Evolutionary conservation across 2,888 invertebrate genomes (phyloP), one percentile per base, ranked within the genome.

Genomic region (Leptopilina myrica): DNA sequence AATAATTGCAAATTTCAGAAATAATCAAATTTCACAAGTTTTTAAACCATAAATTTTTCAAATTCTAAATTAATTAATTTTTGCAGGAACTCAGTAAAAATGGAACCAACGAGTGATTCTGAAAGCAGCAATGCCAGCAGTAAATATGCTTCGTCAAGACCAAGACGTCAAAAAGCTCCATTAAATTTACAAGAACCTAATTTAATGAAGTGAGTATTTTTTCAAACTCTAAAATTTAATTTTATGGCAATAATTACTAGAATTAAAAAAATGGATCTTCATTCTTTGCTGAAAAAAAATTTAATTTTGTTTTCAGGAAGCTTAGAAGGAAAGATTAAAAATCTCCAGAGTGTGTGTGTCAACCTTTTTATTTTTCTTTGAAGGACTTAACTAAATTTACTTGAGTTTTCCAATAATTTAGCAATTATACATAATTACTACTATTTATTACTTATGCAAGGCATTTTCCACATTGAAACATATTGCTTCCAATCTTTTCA

Each of bases 121-220:
- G 89, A 89, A 56, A 86, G 82, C 43, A 87, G 76, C 56, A 89
- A 87, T 78, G 56, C 64, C 26, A 83, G 64, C 69, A 84, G 83
- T 75, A 80, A 66, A 33, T 65, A 46, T 43, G 53, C 80, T 8
- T 33, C 78, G 1, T 78, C 46, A 67, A 86, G 91, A 46, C 90
- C 89, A 9, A 87, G 86, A 80, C 85, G 91, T 46, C 87, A 85
- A 46, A 89, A 87, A 80, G 88, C 88, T 15, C 89, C 89, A 5
- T 79, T 56, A 11, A 88, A 83, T 78, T 82, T 90, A 8, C 82
- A 87, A 69, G 90, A 91, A 78, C 90, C 90, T 8, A 88, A 46
- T 67, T 87, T 90, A 64, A 76, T 8, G 59, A 88, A 80, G 90
- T 90, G 75, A 85, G 85, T 80, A 80, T 64, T 64, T 33, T 33